Evolutionary conservation across 1,140 invertebrate genomes (phyloP), one percentile per base, ranked within the genome.

Genomic region (Eupeodes corollae): DNA sequence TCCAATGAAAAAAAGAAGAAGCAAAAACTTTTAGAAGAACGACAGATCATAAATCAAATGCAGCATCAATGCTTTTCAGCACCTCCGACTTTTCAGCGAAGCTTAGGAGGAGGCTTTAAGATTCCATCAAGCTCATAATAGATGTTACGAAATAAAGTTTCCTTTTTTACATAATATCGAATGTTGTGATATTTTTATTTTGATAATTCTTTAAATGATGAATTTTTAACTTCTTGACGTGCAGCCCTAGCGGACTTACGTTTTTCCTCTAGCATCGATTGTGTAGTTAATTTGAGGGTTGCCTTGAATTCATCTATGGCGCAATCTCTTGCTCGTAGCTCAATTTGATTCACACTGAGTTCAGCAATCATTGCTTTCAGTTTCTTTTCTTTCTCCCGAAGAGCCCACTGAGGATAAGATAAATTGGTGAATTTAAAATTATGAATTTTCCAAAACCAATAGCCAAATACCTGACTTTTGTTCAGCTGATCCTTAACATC

Each of bases 1-100:
- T 46, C 60, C 15, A 54, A 62, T 34, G 65, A 68, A 39, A 65
- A 65, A 44, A 57, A 59, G 19, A 56, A 56, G n/a, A 68, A 68
- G 42, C 60, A 65, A 44, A 68, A 65, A 34, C 51, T 68, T 0
- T 42, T 65, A 2, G 60, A 67, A 35, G 61, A 68, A 37, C 50
- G 62, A 0, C 53, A 66, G 1, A 26, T 63, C 3, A 44, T 65
- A 1, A 57, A 58, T 26, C 59, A 68, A 39, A 68, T 61, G 56
- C 63, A 63, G 32, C 46, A 55, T 0, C 58, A 67, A 37, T 67
- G 63, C 51, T 63, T 55, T 31, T 64, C 65, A 21, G 62, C 65
- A 1, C 63, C 65, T 3, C 50, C 59, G 3, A 56, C 56, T 26
- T 34, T 60, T 6, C 59, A 58, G 6, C 56, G 56, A 14, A 63